Conservation (phyloP, 2,113 vertebrate species). For the Numida meleagris region DNA sequence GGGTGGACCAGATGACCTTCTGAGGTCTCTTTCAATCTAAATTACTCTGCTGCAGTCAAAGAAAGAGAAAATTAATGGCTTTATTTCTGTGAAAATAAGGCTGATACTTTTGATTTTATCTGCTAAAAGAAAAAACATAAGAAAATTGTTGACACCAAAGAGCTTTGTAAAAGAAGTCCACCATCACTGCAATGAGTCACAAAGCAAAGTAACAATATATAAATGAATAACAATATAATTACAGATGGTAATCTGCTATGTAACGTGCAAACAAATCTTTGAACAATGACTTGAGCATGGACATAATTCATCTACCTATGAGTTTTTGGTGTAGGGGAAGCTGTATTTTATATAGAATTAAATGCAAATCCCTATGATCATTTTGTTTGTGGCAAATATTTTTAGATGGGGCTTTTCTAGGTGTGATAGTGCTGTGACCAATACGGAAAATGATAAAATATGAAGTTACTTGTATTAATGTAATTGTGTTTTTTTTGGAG, state of each 20-base stretch:
- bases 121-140: background rate
- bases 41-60: background rate
- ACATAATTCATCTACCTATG: background rate
- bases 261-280: slow-evolving; percentile 1
- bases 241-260: background rate
- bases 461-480: background rate
- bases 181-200: background rate
- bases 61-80: background rate
- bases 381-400: background rate
- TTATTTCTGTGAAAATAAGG: background rate
- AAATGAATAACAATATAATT: slow-evolving; percentile 2
- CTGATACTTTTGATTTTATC: background rate
- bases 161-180: background rate
- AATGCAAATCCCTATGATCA: background rate
- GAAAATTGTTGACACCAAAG: background rate
- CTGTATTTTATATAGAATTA: background rate
- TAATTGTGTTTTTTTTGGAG: background rate
- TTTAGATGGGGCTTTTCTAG: background rate
- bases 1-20: background rate
- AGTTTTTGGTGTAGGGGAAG: background rate
- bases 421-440: background rate
- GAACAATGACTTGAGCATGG: background rate
- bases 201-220: background rate
- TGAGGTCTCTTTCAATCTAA: background rate
- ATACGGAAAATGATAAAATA: background rate